Base-by-base conservation (phyloP, 1,140 invertebrate species). In the Diprion similis region DNA sequence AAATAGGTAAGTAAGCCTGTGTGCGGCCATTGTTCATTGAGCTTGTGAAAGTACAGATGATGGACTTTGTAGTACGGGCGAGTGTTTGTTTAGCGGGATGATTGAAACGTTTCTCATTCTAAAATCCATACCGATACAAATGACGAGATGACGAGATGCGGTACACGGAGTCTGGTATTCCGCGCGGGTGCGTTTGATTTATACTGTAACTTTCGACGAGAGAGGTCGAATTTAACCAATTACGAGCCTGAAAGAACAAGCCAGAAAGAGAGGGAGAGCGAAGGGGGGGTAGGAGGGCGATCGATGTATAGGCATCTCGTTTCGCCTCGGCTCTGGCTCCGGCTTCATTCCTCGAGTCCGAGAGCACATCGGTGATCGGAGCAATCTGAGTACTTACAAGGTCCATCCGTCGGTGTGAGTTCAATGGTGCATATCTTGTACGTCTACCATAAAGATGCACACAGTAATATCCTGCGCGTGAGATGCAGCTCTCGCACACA, bases 121-220 rank as follows among this genome's bases (percentile, higher is more conserved):
- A 59, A 59, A 59, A 59, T 59, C 51, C 24, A 15, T 59, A 59
- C 51, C 51, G 9, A 59, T 59, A 59, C 51, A 59, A 59, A 59
- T 59, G n/a, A 13, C 51, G 4, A 4, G 51, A 59, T 59, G 2
- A 37, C 51, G 51, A 59, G 11, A 59, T 17, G n/a, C 51, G n/a
- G 11, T 13, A 37, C 24, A 37, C 24, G 11, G n/a, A 17, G 11
- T 59, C 51, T 17, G 51, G n/a, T 59, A 17, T 17, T 6, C n/a
- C n/a, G 11, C 3, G n/a, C 51, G 51, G n/a, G 51, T 17, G 71
- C 77, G 78, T 83, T 84, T 84, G 83, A 85, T 85, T 84, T 84
- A 85, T 83, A 73, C 77, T 79, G 78, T 76, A 68, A 46, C 59
- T 59, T 59, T 59, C 66, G 10, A 46, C 66, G 47, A 66, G 71